Percentiles rank a stretch among this genome's conserved stretches.
phyloP scores from a whole-genome alignment of 2,113 vertebrate genomes.

The Mohoua ochrocephala region DNA sequence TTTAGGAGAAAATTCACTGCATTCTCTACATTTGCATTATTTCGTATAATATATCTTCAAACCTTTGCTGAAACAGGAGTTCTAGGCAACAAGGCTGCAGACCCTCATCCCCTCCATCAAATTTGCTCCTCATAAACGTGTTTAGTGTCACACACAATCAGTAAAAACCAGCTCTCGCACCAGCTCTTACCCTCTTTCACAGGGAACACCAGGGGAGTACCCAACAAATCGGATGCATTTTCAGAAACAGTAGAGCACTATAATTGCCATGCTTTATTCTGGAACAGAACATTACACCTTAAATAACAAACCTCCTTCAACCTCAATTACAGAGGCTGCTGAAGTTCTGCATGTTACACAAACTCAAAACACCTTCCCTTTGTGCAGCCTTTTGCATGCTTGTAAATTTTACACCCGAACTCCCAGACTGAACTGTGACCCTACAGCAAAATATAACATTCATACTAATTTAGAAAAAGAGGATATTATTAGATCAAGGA shows the following conservation, averaged over 20 bases:
- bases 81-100: neutral
- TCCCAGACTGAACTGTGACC: neutral
- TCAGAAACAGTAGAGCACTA: neutral
- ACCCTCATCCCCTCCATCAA: neutral
- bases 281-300: neutral
- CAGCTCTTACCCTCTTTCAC: neutral
- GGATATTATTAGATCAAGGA: neutral
- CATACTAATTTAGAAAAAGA: neutral
- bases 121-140: rapidly evolving
- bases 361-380: neutral
- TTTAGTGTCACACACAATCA: neutral
- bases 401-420: neutral
- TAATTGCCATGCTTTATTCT: neutral
- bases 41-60: neutral
- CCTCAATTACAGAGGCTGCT: neutral
- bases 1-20: neutral
- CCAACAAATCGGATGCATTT: neutral
- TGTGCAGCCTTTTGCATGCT: neutral
- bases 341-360: neutral
- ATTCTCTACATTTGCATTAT: neutral
- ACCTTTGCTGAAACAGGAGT: neutral
- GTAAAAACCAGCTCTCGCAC: neutral
- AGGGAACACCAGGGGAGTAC: neutral
- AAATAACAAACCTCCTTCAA: neutral
- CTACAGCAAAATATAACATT: neutral